Base-by-base conservation (phyloP, 2,888 invertebrate species). In the Crepidodera aurea region DNA sequence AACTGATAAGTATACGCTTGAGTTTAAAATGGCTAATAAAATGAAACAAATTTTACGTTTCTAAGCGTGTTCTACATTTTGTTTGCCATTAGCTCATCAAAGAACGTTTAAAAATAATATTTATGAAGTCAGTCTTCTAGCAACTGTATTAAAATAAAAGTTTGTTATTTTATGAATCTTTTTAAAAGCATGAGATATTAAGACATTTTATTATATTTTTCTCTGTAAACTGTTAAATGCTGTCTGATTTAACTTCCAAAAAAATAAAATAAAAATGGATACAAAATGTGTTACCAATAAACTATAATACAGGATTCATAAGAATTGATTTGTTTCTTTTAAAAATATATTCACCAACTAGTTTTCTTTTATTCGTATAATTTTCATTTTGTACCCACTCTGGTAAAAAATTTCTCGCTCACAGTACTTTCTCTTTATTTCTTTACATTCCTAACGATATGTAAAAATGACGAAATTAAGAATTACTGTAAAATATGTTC, bases 391-490 rank as follows among this genome's bases (percentile, higher is more conserved):
- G 34, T 13, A 34, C 3, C 10, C 34, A 34, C 12, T 34, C 12
- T 2, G 32, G 22, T 22, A 22, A 22, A 22, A 22, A 22, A 22
- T 22, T 32, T 34, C 1, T 10, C 34, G 34, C 10, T 34, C 34
- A n/a, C 34, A 34, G 34, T 34, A 34, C 13, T 34, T 34, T 34
- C 10, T n/a, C 34, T 13, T 34, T 29, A 29, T 29, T 2, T 29
- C 29, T 8, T 34, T 34, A 34, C 34, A 34, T 13, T 39, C 25
- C 50, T 57, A 39, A 48, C 15, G 48, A 50, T 57, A 57, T 57
- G 57, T 57, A 48, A 50, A 48, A 46, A 18, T 27, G 48, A 48
- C 48, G 25, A 50, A 57, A 37, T 34, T 16, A 29, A 50, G 44
- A 44, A 25, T 16, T 5, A 3, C 5, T 22, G 40, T 54, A 12